A percentile compares a stretch with the other conserved stretches of the same genome.
phyloP scores from a whole-genome alignment of 1,140 invertebrate genomes.

The Heliconius hewitsoni region DNA sequence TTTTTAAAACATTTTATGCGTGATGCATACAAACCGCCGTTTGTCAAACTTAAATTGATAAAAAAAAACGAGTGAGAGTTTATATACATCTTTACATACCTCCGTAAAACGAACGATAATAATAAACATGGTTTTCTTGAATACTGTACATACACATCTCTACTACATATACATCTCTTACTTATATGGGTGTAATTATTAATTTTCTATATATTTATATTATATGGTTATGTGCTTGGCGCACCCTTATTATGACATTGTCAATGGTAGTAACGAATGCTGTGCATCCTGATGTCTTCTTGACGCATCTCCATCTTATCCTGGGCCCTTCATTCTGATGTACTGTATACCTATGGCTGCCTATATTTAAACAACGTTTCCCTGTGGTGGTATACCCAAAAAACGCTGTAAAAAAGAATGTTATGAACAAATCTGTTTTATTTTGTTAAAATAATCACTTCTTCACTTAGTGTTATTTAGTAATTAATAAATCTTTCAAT shows the following conservation, averaged over 20 bases:
- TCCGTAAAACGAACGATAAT: not conserved
- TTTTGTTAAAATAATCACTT: not conserved
- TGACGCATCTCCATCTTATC: conserved; percentile 64
- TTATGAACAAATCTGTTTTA: not conserved
- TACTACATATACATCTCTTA: not conserved
- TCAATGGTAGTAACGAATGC: conserved; percentile 68
- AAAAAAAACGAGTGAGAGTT: not conserved
- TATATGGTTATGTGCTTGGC: conserved; percentile 59
- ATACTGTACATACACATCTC: too few species aligned
- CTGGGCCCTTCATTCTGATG: conserved; percentile 66
- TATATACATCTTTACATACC: not conserved
- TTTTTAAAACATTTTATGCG: too few species aligned
- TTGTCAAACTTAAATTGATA: not conserved
- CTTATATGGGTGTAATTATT: too few species aligned
- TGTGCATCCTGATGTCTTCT: conserved; percentile 57
- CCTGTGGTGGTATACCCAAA: conserved; percentile 60
- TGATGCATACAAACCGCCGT: not conserved
- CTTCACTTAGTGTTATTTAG: not conserved
- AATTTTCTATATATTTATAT: not conserved
- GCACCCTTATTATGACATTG: conserved; percentile 60
- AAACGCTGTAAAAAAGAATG: conserved; percentile 53
- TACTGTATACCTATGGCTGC: conserved; percentile 52
- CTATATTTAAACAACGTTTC: conserved; percentile 62
- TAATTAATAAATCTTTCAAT: not conserved
- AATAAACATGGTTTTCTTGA: not conserved